Evolutionary conservation across 2,888 invertebrate species (phyloP).

Genomic region (Drosophila melanocephala): DNA sequence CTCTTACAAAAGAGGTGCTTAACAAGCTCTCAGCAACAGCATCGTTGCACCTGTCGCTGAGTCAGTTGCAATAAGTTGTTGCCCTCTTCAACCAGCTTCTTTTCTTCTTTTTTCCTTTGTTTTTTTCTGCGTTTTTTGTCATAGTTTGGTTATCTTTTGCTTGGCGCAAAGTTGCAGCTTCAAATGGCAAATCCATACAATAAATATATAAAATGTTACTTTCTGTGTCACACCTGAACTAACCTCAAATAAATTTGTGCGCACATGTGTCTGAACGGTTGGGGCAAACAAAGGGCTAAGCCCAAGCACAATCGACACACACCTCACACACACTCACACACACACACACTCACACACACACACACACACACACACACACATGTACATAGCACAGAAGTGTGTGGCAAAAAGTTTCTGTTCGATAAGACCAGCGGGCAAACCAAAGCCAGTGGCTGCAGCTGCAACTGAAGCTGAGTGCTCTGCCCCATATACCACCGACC

Average conservation of each 20-base stretch:
- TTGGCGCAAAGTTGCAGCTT: conserved; percentile 65
- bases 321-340: conserved; percentile 11
- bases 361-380: background rate
- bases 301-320: conserved; percentile 21
- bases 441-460: conserved; percentile 5
- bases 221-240: conserved; percentile 79
- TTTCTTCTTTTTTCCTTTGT: background rate
- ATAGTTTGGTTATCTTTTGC: conserved; percentile 67
- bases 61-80: conserved; percentile 66
- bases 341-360: conserved; percentile 10
- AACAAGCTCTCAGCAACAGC: conserved; percentile 71
- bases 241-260: conserved; percentile 81
- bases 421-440: conserved; percentile 58
- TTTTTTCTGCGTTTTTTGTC: conserved; percentile 49
- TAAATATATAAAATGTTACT: conserved; percentile 80
- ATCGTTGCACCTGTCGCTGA: conserved; percentile 43
- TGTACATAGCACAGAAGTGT: conserved; percentile 15
- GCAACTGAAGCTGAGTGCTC: conserved; percentile 51
- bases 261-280: conserved; percentile 66
- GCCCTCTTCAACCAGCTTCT: background rate
- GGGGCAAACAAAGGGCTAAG: conserved; percentile 52
- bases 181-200: conserved; percentile 81
- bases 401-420: conserved; percentile 60
- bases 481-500: conserved; percentile 8
- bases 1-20: conserved; percentile 58